These are phyloP conservation scores for Falco berigora DNA, from an alignment of 2,797 vertebrate genomes.

Conservation along the genomic window DNA sequence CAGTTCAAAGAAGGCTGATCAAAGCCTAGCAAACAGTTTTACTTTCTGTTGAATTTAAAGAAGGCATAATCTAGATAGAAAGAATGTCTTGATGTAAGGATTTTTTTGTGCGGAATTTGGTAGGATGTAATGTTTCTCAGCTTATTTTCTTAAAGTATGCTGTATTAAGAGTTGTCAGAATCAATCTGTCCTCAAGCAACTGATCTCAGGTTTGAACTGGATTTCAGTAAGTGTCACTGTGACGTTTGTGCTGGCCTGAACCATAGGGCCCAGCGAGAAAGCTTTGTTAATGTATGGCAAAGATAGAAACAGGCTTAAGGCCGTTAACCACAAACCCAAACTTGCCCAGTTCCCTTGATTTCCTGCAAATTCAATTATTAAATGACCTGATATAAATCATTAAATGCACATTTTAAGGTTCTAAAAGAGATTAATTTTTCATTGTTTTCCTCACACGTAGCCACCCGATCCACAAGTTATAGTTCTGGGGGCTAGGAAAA, in stretches of 20 bases:
- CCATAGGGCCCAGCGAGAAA: background rate
- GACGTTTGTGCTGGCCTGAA: conserved; percentile 1
- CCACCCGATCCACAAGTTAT: conserved; percentile 1
- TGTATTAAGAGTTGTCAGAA: conserved; percentile 1
- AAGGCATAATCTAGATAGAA: background rate
- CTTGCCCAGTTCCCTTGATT: conserved; percentile 45
- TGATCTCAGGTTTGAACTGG: background rate
- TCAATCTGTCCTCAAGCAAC: background rate
- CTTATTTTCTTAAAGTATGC: conserved; percentile 5
- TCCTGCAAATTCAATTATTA: conserved; percentile 64
- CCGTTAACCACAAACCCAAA: conserved; percentile 38
- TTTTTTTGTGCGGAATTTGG: background rate
- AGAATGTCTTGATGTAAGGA: background rate
- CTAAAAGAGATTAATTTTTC: conserved; percentile 43
- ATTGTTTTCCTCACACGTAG: background rate
- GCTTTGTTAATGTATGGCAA: background rate
- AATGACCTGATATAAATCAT: conserved; percentile 52
- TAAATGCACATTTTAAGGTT: conserved; percentile 53
- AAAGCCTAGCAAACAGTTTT: background rate
- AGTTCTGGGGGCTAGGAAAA: conserved; percentile 5
- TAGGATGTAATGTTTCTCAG: background rate
- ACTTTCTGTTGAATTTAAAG: background rate
- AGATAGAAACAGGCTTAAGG: conserved; percentile 18
- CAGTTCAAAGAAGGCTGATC: background rate
- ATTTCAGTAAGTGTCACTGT: background rate